Evolutionary conservation across 1,140 invertebrate species (phyloP), one percentile per base, ranked within the genome.

Genomic region (Drosophila aff.): DNA sequence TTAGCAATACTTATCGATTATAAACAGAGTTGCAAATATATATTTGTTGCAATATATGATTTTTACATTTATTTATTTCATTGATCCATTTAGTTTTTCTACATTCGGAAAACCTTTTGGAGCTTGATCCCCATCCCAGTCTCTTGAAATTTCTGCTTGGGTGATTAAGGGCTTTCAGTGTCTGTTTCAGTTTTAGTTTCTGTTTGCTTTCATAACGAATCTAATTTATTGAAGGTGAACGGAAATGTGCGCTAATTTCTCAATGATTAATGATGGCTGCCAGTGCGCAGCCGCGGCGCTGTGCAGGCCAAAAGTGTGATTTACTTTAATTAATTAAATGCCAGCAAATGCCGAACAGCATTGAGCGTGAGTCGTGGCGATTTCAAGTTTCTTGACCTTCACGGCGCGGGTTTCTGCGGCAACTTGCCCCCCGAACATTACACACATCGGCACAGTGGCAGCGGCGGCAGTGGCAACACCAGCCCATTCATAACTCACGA

Each of bases 151-250:
- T 49, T 57, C 33, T 59, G 28, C 13, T 33, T 18, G 16, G 21
- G 26, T 36, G 52, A 36, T 28, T 40, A 33, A 15, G 46, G 53
- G 16, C 59, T 36, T 72, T 49, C 61, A 36, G 58, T 65, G 53
- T 44, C 33, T 13, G 72, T 38, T 53, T 58, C 15, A 21, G 38
- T 40, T 72, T 49, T 38, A 33, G 57, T 65, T 43, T 46, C 55
- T 43, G 65, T 62, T 79, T 73, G 66, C 74, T 50, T 60, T 74
- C 69, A 71, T 77, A 81, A 76, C 68, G 69, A 85, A 85, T 87
- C 76, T 78, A 83, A 89, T 89, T 87, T 76, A 89, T 87, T 87
- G 84, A 89, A 89, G 84, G 84, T 89, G 81, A 89, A 89, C 84
- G 84, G 84, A 89, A 84, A 89, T 89, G 81, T 81, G 77, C 72